A percentile compares a stretch with the other conserved stretches of the same genome.
Conservation (phyloP, 2,113 vertebrate species). For the Gopherus evgoodei region DNA sequence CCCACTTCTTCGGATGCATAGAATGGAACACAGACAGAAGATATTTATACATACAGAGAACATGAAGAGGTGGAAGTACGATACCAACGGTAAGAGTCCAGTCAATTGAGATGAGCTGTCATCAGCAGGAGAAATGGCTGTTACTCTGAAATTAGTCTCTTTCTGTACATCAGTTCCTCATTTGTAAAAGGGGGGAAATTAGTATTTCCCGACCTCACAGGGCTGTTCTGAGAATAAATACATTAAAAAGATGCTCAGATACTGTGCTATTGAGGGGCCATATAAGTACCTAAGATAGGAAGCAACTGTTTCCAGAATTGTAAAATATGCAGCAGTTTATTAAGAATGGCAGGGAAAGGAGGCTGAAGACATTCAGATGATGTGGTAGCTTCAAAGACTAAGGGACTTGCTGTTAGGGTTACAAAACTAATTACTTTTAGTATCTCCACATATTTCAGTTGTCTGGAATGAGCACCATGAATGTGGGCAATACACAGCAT, state of each 20-base stretch:
- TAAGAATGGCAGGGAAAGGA: background rate
- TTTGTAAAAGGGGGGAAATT: background rate
- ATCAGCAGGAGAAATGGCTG: no score
- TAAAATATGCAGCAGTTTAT: background rate
- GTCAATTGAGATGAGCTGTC: no score
- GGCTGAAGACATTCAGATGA: background rate
- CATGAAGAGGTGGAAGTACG: no score
- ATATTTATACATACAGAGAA: no score
- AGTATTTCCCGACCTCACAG: background rate
- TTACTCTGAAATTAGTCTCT: background rate
- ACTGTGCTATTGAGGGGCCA: background rate
- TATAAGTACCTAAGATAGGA: background rate
- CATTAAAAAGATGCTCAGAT: background rate
- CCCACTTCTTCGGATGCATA: no score
- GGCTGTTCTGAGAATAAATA: background rate
- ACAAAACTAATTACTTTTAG: background rate
- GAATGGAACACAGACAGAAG: no score
- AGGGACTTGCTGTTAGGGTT: background rate
- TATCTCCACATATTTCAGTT: background rate
- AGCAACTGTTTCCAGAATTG: background rate
- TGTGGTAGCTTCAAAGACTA: background rate
- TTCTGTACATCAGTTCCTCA: background rate
- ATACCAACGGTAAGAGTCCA: no score
- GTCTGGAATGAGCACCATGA: background rate
- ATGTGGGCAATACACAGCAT: background rate